These are phyloP conservation scores for Dromaius novaehollandiae DNA, from an alignment of 2,113 vertebrate species.

Conservation along the genomic window DNA sequence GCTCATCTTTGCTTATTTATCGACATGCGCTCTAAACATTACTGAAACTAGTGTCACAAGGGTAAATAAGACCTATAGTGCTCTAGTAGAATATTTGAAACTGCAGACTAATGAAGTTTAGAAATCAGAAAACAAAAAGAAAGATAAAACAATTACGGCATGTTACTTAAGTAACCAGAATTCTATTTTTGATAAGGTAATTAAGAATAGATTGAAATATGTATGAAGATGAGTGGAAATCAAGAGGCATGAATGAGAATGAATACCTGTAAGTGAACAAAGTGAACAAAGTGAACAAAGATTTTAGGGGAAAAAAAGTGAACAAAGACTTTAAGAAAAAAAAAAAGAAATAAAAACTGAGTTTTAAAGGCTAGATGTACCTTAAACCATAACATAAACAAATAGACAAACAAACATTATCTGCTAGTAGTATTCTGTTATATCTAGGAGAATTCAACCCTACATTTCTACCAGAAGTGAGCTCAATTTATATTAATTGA, in stretches of 20 bases:
- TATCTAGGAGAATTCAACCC: background rate
- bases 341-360: background rate
- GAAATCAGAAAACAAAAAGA: slow-evolving; percentile 36
- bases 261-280: background rate
- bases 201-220: slow-evolving; percentile 25
- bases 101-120: slow-evolving; percentile 25
- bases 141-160: background rate
- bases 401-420: background rate
- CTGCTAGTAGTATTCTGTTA: background rate
- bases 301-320: background rate
- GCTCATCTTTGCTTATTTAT: background rate
- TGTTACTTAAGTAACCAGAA: slow-evolving; percentile 19
- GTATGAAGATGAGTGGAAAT: slow-evolving; percentile 20
- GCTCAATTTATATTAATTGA: background rate
- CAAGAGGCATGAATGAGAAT: background rate
- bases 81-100: slow-evolving; percentile 50
- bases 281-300: no score
- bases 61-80: slow-evolving; percentile 16
- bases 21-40: background rate
- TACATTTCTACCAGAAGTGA: background rate
- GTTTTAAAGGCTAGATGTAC: background rate
- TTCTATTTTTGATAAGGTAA: slow-evolving; percentile 42
- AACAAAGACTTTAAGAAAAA: background rate
- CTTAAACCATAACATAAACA: background rate
- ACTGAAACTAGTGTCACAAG: slow-evolving; percentile 28